These are phyloP conservation scores for Corythornis vintsioides DNA, from an alignment of 2,113 vertebrate genomes.

Conservation along the genomic window DNA sequence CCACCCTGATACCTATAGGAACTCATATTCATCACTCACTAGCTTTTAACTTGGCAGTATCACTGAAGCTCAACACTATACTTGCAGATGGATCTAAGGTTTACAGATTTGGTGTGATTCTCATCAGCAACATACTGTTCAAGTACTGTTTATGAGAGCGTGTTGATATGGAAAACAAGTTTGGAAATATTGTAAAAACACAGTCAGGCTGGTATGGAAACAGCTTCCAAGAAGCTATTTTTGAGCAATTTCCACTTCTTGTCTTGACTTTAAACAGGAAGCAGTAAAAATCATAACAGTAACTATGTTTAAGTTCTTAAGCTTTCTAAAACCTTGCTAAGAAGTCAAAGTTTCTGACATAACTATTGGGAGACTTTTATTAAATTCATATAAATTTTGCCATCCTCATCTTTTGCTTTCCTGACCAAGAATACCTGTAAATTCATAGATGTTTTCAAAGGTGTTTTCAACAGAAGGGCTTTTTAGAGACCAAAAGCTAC, in stretches of 20 bases:
- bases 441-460: neutral
- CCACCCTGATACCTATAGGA: neutral
- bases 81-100: neutral
- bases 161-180: conserved; percentile 22
- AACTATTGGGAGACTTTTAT: neutral
- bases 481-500: neutral
- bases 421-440: neutral
- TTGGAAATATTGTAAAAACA: conserved; percentile 60
- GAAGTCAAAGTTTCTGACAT: neutral
- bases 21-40: neutral
- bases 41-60: neutral
- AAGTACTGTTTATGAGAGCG: conserved; percentile 1
- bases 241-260: conserved; percentile 69
- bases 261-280: conserved; percentile 58
- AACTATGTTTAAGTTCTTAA: conserved; percentile 24
- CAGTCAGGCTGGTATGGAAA: conserved; percentile 30
- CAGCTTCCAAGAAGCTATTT: conserved; percentile 65
- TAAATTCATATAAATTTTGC: neutral
- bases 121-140: conserved; percentile 14
- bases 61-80: neutral
- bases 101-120: neutral
- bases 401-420: neutral
- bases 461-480: neutral
- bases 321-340: conserved; percentile 16
- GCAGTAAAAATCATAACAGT: conserved; percentile 42